A percentile compares a stretch with the other conserved stretches of the same genome.
phyloP scores from a whole-genome alignment of 2,888 invertebrate species.

The Agriopis leucophaearia region DNA sequence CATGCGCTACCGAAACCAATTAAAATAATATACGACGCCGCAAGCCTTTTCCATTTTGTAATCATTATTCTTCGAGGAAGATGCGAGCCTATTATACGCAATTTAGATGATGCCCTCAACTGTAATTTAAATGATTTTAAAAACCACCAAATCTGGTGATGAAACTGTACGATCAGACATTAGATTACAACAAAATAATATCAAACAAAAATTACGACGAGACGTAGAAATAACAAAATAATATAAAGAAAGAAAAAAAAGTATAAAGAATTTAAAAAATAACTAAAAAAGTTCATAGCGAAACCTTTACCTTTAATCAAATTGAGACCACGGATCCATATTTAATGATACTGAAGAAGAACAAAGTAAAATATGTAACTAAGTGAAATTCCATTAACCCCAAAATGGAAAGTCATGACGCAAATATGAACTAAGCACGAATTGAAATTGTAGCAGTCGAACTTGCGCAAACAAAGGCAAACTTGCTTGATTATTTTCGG shows the following conservation, averaged over 20 bases:
- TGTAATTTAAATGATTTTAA: slow-evolving; percentile 77
- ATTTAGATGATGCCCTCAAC: slow-evolving; percentile 77
- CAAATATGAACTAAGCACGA: slow-evolving; percentile 43
- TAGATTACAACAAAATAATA: slow-evolving; percentile 41
- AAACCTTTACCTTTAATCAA: slow-evolving; percentile 20
- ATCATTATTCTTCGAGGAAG: slow-evolving; percentile 82
- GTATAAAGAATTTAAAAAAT: too few species aligned
- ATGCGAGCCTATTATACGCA: slow-evolving; percentile 81
- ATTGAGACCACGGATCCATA: slow-evolving; percentile 14
- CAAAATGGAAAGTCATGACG: slow-evolving; percentile 40
- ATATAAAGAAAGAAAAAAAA: too few species aligned
- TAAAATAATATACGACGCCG: slow-evolving; percentile 86
- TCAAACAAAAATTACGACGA: too few species aligned
- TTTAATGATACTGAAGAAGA: slow-evolving; percentile 14
- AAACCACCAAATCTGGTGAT: slow-evolving; percentile 36
- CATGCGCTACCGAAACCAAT: slow-evolving; percentile 86
- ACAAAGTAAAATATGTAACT: slow-evolving; percentile 24
- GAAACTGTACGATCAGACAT: slow-evolving; percentile 44
- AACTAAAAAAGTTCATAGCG: slow-evolving; percentile 34
- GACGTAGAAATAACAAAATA: too few species aligned
- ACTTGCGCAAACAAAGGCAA: slow-evolving; percentile 64
- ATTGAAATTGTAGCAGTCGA: slow-evolving; percentile 59
- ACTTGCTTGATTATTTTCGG: slow-evolving; percentile 75
- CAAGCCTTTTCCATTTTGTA: slow-evolving; percentile 83
- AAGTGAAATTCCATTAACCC: slow-evolving; percentile 41